Evolutionary conservation across 1,140 invertebrate genomes (phyloP).

Genomic region (Phymastichus coffea): DNA sequence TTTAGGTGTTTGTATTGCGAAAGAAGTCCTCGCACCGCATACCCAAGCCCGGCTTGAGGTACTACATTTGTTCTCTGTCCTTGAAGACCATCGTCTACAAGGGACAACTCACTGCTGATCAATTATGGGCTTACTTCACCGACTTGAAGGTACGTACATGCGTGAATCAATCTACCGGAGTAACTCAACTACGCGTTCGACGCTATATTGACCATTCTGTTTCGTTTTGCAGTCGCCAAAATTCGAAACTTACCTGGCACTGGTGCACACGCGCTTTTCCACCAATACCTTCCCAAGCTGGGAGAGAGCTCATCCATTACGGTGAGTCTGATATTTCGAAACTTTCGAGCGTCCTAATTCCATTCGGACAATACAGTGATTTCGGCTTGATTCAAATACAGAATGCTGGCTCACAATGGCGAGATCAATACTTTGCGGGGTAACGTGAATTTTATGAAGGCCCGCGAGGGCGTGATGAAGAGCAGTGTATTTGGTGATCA

Average conservation of each 20-base stretch:
- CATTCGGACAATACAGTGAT: too few species aligned
- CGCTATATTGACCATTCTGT: neutral
- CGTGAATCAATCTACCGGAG: too few species aligned
- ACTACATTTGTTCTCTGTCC: conserved; percentile 96
- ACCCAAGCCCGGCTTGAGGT: conserved; percentile 77
- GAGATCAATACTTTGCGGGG: conserved; percentile 98
- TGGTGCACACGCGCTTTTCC: conserved; percentile 96
- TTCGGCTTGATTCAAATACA: conserved; percentile 54
- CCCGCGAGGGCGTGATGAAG: conserved; percentile 96
- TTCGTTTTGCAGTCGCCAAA: conserved; percentile 62
- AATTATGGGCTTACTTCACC: conserved; percentile 82
- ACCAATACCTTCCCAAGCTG: conserved; percentile 99
- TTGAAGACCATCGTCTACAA: conserved; percentile 93
- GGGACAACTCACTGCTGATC: conserved; percentile 93
- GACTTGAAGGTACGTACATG: conserved; percentile 61
- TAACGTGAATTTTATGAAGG: conserved; percentile 98
- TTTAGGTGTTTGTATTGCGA: conserved; percentile 89
- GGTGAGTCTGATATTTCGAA: conserved; percentile 60
- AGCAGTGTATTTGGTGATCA: conserved; percentile 77
- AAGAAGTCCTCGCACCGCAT: conserved; percentile 91
- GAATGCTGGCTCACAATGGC: conserved; percentile 96
- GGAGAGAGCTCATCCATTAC: conserved; percentile 97
- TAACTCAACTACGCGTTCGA: too few species aligned
- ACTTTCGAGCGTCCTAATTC: too few species aligned
- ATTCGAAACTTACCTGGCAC: conserved; percentile 91